phyloP scores from a whole-genome alignment of 2,888 invertebrate genomes.

The Drosophila pseudotalamancana region DNA sequence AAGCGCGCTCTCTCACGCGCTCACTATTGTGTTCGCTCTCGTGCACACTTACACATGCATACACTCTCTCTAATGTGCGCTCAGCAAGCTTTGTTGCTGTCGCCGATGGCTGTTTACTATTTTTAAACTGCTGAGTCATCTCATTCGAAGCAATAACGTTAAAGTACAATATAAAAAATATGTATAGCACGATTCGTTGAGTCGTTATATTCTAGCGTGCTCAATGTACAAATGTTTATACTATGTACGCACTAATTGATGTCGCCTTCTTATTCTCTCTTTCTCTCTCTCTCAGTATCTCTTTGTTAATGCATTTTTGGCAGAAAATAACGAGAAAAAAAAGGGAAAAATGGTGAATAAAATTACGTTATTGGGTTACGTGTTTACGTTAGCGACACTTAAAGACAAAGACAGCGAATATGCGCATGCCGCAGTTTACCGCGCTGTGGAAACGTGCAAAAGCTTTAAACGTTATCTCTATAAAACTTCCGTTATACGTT shows the following conservation, averaged over 20 bases:
- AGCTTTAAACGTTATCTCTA: constrained; percentile 53
- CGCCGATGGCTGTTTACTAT: constrained; percentile 83
- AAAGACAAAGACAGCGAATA: constrained; percentile 11
- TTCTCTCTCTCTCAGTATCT: not conserved
- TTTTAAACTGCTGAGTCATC: constrained; percentile 85
- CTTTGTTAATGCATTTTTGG: constrained; percentile 20
- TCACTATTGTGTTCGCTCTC: not conserved
- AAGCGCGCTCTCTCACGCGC: constrained; percentile 36
- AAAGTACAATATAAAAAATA: constrained; percentile 51
- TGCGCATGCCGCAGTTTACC: constrained; percentile 7
- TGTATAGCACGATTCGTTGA: constrained; percentile 37
- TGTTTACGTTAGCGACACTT: constrained; percentile 26
- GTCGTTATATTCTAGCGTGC: constrained; percentile 46
- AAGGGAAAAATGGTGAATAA: not conserved
- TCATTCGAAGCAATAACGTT: constrained; percentile 70
- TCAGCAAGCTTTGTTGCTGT: constrained; percentile 53
- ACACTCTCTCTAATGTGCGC: constrained; percentile 48
- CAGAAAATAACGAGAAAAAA: constrained; percentile 15
- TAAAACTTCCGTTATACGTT: constrained; percentile 57
- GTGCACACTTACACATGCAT: not conserved
- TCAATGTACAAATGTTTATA: constrained; percentile 21
- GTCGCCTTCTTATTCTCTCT: not conserved
- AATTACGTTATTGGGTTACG: constrained; percentile 56
- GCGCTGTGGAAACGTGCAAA: constrained; percentile 46
- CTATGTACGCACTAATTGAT: constrained; percentile 29